Base-by-base conservation (phyloP, 2,888 invertebrate genomes). In the Meganola albula region DNA sequence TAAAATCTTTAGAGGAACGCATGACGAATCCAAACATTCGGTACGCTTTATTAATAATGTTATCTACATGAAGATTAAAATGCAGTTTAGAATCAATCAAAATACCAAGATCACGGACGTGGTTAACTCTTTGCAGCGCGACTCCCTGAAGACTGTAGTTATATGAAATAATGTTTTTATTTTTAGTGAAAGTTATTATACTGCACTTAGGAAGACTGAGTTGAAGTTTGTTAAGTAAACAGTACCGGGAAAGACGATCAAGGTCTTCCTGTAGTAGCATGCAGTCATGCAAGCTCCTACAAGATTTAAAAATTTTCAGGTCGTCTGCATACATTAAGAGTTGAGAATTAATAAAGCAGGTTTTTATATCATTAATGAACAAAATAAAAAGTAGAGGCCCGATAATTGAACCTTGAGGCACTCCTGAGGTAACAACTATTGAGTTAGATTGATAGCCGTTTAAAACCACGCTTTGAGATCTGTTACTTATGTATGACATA, bases 21-120 rank as follows among this genome's bases (percentile, higher is more conserved):
- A 42, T 40, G 7, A 40, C 37, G 24, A 46, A 46, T 5, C 34
- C 37, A 25, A 32, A 46, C 31, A 40, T 35, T n/a, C 36, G 26
- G 25, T 32, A 46, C 8, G 37, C 37, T 25, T 31, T 46, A 20
- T 27, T 33, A n/a, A 38, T 33, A 10, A 40, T 32, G 23, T 32
- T 31, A 1, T 39, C 33, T n/a, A 44, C 22, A 24, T 48, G 44
- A 6, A 8, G 8, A 13, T 42, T 32, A 4, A 46, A 26, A 7
- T 41, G 35, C 5, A 47, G 21, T 22, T 47, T 34, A 3, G 35
- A 33, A 22, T 42, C 43, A 20, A 43, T 7, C 1, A 24, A 27
- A 2, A 48, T 26, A 3, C 44, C 44, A 2, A 48, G 24, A 12
- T 48, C 42, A n/a, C 33, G 20, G 20, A 20, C n/a, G 20, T n/a